phyloP scores from a whole-genome alignment of 2,113 vertebrate species.

The Lota lota region DNA sequence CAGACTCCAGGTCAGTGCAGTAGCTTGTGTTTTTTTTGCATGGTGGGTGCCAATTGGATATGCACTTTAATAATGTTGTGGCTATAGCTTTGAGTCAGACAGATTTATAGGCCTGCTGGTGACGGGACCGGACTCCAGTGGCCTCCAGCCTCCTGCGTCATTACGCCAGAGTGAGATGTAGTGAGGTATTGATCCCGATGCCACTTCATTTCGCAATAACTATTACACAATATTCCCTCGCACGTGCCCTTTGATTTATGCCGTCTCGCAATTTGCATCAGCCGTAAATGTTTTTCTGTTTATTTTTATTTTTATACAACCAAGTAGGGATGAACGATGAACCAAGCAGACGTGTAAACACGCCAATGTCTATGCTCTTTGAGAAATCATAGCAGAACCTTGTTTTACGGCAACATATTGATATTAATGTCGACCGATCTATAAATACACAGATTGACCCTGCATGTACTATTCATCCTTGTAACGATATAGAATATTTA shows the following conservation, averaged over 20 bases:
- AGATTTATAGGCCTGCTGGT: slow-evolving; percentile 95
- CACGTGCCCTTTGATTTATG: slow-evolving; percentile 75
- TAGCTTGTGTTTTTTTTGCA: slow-evolving; percentile 63
- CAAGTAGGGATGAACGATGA: background rate
- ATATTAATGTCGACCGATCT: too few relatives aligned
- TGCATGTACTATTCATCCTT: too few relatives aligned
- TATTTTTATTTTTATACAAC: background rate
- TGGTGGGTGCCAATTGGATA: slow-evolving; percentile 83
- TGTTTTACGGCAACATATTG: too few relatives aligned
- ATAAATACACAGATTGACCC: too few relatives aligned
- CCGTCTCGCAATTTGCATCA: slow-evolving; percentile 80
- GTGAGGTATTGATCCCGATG: slow-evolving; percentile 95
- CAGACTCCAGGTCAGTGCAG: slow-evolving; percentile 65
- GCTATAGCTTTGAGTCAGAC: slow-evolving; percentile 81
- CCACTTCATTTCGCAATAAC: slow-evolving; percentile 98
- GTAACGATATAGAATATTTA: too few relatives aligned
- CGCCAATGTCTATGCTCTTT: too few relatives aligned
- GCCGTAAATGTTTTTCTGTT: slow-evolving; percentile 78
- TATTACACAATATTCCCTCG: slow-evolving; percentile 85
- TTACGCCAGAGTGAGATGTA: slow-evolving; percentile 96
- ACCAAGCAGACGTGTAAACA: too few relatives aligned
- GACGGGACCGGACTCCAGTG: slow-evolving; percentile 93
- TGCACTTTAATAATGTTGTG: slow-evolving; percentile 86
- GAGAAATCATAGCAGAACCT: too few relatives aligned
- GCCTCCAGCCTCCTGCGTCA: slow-evolving; percentile 91